Conservation (phyloP, 2,888 invertebrate species). For the Ophonus ardosiacus region DNA sequence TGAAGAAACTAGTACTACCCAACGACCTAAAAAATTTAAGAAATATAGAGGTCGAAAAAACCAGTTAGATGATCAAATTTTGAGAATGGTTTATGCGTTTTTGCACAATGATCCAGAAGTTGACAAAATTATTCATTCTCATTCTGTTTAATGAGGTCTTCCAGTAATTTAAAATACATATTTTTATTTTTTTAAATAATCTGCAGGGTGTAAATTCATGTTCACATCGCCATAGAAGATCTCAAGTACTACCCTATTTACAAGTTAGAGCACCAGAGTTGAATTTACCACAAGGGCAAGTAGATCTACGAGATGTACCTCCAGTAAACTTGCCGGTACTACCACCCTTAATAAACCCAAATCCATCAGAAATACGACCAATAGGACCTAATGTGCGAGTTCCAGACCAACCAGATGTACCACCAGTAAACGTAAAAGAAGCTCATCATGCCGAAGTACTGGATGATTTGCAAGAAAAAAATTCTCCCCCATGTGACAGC, state of each 20-base stretch:
- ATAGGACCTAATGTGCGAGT: background rate
- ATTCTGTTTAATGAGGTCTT: background rate
- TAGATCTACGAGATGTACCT: background rate
- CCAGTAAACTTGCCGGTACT: background rate
- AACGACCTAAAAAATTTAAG: background rate
- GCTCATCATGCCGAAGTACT: background rate
- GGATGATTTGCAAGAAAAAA: no score
- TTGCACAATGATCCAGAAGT: background rate
- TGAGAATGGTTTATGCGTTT: constrained; percentile 8
- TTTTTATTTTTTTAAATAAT: no score
- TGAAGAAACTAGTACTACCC: background rate
- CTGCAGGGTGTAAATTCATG: no score
- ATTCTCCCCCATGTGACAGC: background rate
- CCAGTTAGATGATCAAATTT: constrained; percentile 3
- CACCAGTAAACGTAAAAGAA: background rate
- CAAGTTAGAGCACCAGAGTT: background rate
- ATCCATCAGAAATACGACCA: background rate
- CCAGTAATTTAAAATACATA: background rate
- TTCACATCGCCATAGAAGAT: no score
- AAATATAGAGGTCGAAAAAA: background rate
- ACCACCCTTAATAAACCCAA: background rate
- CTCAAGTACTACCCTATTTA: background rate
- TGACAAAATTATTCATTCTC: background rate
- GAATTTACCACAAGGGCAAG: background rate
- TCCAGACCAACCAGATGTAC: background rate